Base-by-base conservation (phyloP, 1,140 invertebrate genomes). In the Campodea augens region DNA sequence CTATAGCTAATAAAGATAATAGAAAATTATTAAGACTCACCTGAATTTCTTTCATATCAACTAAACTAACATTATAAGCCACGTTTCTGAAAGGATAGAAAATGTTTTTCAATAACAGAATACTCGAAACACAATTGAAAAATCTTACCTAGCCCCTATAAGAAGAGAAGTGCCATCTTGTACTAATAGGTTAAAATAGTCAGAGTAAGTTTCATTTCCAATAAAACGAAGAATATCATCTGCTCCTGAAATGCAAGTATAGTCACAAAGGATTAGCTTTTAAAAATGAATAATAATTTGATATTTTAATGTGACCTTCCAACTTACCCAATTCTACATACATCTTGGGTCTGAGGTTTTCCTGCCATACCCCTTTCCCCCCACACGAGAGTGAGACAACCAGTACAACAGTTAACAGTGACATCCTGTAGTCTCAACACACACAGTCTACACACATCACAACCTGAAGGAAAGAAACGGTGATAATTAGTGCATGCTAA, bases 281-380 rank as follows among this genome's bases (percentile, higher is more conserved):
- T n/a, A n/a, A n/a, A n/a, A n/a, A n/a, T n/a, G n/a, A n/a, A n/a
- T n/a, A n/a, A n/a, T n/a, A n/a, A n/a, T n/a, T n/a, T n/a, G n/a
- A n/a, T n/a, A n/a, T n/a, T n/a, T 7, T 32, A 10, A 15, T 7
- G 27, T 32, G 45, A 23, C 15, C 41, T n/a, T 29, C 3, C n/a
- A 41, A 76, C 79, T 77, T 61, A 85, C 81, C 81, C 73, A 82
- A 70, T 72, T 82, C 77, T 60, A 82, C 79, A 70, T 78, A 81
- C 72, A 83, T 79, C 73, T 83, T 84, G 54, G 81, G 80, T 66
- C 79, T 71, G 62, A 81, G 74, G 65, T 84, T 84, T 63, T 83
- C 80, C 73, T 85, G 81, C 81, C 80, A 83, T 7, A 32, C 27
- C 27, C 27, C 27, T 7, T 32, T 32, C n/a, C n/a, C n/a, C n/a